Conservation (phyloP, 2,888 invertebrate species). For the Plutella xylostella region DNA sequence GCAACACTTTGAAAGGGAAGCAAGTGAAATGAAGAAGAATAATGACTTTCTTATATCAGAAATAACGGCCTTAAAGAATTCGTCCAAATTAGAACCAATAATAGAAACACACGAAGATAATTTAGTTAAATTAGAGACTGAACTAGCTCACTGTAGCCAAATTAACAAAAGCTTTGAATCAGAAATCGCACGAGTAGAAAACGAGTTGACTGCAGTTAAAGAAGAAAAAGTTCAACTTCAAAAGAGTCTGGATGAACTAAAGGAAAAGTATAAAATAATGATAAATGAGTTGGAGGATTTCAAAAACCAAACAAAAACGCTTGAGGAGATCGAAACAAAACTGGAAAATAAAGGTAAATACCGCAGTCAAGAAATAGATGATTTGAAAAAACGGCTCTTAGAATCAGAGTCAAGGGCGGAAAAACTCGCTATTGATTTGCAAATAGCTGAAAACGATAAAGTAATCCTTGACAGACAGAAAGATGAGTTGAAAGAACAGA, state of each 20-base stretch:
- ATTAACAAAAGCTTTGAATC: constrained; percentile 72
- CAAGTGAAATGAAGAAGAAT: constrained; percentile 75
- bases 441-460: constrained; percentile 64
- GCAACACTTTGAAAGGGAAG: constrained; percentile 70
- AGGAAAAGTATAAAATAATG: constrained; percentile 65
- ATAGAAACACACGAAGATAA: constrained; percentile 80
- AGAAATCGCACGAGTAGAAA: constrained; percentile 68
- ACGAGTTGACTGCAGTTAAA: constrained; percentile 57
- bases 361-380: constrained; percentile 46
- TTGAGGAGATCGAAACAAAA: constrained; percentile 57
- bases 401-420: constrained; percentile 50
- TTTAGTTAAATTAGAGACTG: constrained; percentile 71
- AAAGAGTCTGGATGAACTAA: constrained; percentile 62
- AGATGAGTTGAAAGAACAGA: constrained; percentile 40
- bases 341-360: constrained; percentile 34
- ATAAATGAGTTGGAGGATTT: constrained; percentile 48
- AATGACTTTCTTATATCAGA: constrained; percentile 77
- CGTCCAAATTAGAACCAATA: constrained; percentile 77
- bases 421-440: constrained; percentile 61
- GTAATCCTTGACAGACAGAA: constrained; percentile 53
- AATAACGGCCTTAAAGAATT: constrained; percentile 72
- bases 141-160: constrained; percentile 72
- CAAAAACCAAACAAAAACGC: constrained; percentile 55
- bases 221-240: constrained; percentile 55
- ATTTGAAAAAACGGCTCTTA: constrained; percentile 45